Evolutionary conservation across 2,888 invertebrate species (phyloP), one percentile per base, ranked within the genome.

Genomic region (Didymodactylos carnosus): DNA sequence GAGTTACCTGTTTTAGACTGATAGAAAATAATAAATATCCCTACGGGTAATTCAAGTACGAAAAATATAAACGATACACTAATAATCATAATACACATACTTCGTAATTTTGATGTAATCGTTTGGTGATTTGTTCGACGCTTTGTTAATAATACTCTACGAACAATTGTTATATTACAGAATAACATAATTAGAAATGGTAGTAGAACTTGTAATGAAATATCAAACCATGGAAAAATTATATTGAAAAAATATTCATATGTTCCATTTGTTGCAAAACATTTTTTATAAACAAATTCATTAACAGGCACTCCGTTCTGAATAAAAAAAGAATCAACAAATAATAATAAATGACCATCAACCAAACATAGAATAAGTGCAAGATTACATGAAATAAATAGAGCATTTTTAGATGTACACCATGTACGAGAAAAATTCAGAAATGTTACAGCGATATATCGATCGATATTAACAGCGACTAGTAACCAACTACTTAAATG

Each of bases 21-120:
- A 10, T 62, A 62, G 27, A 72, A n/a, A 40, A 62, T 62, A n/a
- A 72, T 72, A 41, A 72, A 72, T 40, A 72, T n/a, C 14, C 62
- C n/a, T 41, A 69, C 46, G 16, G 72, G 72, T 7, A 27, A 39
- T 62, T 72, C 72, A 7, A 72, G 72, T 11, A 72, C 40, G 69
- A 72, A 72, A 69, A 72, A 72, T n/a, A 72, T 23, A 10, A 72
- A 25, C 2, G 72, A 72, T 11, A 72, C 72, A 69, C 69, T 72
- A 8, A 72, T 41, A 29, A 72, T 72, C 72, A 72, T 72, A 13
- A 72, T 43, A 43, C 72, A 72, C 72, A 72, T 72, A 41, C 72
- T 69, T 43, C 25, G 53, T 40, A 72, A 62, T 69, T 72, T 72
- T 7, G 62, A 11, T 29, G 53, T 72, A 19, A 69, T 62, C 43